Evolutionary conservation across 2,888 invertebrate genomes (phyloP).

Genomic region (Archips xylosteana): DNA sequence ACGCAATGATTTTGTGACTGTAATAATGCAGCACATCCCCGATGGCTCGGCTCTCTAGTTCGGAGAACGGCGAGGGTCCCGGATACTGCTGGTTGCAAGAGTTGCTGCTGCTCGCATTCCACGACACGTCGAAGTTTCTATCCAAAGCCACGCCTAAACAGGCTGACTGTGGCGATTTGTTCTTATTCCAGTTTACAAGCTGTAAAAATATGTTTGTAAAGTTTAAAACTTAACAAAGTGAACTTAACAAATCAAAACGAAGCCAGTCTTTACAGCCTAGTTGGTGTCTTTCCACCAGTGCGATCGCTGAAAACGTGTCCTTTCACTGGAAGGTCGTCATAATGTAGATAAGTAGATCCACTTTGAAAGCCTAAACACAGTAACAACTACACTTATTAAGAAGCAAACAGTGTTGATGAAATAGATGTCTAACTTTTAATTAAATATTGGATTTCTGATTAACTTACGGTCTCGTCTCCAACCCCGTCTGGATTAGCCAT

Average conservation of each 20-base stretch:
- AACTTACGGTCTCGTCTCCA: slow-evolving; percentile 39
- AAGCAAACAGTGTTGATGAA: no score
- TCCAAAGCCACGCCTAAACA: slow-evolving; percentile 72
- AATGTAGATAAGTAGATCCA: no score
- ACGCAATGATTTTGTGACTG: slow-evolving; percentile 70
- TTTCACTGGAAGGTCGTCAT: no score
- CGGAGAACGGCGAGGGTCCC: slow-evolving; percentile 67
- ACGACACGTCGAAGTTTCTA: slow-evolving; percentile 73
- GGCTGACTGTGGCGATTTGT: slow-evolving; percentile 64
- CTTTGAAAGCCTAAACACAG: not conserved
- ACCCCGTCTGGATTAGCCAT: slow-evolving; percentile 76
- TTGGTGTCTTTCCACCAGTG: no score
- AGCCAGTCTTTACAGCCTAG: no score
- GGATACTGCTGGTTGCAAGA: slow-evolving; percentile 70
- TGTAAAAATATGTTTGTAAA: not conserved
- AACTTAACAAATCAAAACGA: no score
- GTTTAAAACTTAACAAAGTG: not conserved
- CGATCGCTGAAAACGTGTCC: no score
- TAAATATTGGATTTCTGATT: not conserved
- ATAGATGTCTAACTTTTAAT: no score
- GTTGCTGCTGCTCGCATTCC: slow-evolving; percentile 56
- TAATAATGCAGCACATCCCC: slow-evolving; percentile 66
- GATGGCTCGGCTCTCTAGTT: slow-evolving; percentile 66
- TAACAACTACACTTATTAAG: not conserved
- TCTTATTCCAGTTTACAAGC: slow-evolving; percentile 56